These are phyloP conservation scores for Myotis myotis DNA, from an alignment of 2,797 vertebrate genomes.

Conservation along the genomic window DNA sequence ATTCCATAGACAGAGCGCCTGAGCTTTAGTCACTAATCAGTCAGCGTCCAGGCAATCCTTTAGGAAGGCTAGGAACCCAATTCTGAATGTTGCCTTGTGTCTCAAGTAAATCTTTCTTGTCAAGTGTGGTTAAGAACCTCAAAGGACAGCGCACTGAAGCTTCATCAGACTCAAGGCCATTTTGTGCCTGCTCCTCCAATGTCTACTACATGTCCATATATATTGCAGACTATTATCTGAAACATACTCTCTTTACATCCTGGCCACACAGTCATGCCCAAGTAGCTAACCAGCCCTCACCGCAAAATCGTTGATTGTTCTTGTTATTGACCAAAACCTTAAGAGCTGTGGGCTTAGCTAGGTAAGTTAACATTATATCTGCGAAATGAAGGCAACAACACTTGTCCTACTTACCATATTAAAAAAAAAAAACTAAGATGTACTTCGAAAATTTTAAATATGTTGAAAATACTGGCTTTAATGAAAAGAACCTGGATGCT, in stretches of 20 bases:
- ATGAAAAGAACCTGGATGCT: not conserved
- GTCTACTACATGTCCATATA: not conserved
- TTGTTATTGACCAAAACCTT: not conserved
- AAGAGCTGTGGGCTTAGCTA: not conserved
- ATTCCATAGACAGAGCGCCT: not conserved
- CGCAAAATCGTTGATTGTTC: not conserved
- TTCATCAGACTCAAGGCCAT: not conserved
- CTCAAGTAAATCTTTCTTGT: not conserved
- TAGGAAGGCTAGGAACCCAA: not conserved
- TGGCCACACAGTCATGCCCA: not conserved
- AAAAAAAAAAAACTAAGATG: not conserved
- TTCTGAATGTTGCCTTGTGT: not conserved
- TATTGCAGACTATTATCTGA: not conserved
- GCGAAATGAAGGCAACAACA: not conserved
- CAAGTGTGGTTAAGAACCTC: not conserved
- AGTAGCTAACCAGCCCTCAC: not conserved
- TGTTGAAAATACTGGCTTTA: not conserved
- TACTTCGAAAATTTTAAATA: not conserved
- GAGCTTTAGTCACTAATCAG: not conserved
- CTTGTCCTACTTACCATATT: not conserved
- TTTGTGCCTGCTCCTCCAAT: not conserved
- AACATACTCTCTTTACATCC: not conserved
- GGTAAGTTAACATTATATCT: not conserved
- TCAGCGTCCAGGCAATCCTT: not conserved
- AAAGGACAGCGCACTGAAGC: not conserved